Evolutionary conservation across 2,888 invertebrate genomes (phyloP).

Genomic region (Augiades crinisus): DNA sequence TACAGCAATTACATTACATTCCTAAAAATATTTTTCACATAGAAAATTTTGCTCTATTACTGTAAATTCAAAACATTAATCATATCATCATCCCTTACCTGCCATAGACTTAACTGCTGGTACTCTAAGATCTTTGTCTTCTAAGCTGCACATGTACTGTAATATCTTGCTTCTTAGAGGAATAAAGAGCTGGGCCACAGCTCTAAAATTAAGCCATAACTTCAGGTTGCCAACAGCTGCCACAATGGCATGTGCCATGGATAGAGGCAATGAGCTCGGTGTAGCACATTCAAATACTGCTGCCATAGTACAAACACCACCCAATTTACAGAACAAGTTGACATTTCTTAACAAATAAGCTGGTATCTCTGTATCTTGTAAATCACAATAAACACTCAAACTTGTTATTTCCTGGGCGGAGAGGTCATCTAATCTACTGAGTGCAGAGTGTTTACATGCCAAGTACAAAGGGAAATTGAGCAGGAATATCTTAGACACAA

Average conservation of each 20-base stretch:
- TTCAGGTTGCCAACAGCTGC: slow-evolving; percentile 96
- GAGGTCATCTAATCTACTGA: slow-evolving; percentile 90
- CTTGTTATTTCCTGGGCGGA: slow-evolving; percentile 91
- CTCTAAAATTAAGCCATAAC: slow-evolving; percentile 95
- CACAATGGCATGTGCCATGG: slow-evolving; percentile 95
- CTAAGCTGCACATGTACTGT: slow-evolving; percentile 95
- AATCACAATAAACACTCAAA: slow-evolving; percentile 91
- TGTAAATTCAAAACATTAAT: too few species aligned
- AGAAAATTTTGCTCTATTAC: too few species aligned
- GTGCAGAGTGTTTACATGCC: slow-evolving; percentile 92
- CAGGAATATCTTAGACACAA: slow-evolving; percentile 92
- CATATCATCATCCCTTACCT: too few species aligned
- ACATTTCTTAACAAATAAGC: slow-evolving; percentile 95
- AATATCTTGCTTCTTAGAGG: slow-evolving; percentile 93
- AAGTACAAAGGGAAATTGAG: slow-evolving; percentile 94
- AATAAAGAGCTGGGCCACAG: slow-evolving; percentile 93
- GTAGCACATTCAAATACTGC: slow-evolving; percentile 90
- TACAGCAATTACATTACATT: too few species aligned
- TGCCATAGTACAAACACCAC: slow-evolving; percentile 93
- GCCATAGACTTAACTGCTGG: slow-evolving; percentile 96
- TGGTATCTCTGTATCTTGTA: slow-evolving; percentile 96
- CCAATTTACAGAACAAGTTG: slow-evolving; percentile 95
- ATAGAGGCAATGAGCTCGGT: slow-evolving; percentile 89
- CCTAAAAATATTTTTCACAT: too few species aligned
- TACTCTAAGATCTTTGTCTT: slow-evolving; percentile 94